phyloP scores from a whole-genome alignment of 2,888 invertebrate genomes.

The Neocrepidodera transversa region DNA sequence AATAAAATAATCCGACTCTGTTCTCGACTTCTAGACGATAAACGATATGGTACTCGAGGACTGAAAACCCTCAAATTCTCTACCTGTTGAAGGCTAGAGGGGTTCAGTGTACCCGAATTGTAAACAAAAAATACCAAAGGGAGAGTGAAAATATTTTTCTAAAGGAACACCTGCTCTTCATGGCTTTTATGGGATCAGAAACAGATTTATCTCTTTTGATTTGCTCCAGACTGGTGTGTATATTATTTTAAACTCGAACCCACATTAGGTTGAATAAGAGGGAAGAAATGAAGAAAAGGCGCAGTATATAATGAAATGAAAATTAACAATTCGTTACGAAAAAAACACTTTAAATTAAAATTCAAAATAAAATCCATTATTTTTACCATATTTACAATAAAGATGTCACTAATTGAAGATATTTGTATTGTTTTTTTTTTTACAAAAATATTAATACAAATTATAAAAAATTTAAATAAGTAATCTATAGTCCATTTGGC shows the following conservation, averaged over 20 bases:
- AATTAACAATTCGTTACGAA: too few species aligned
- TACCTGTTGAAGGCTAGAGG: slow-evolving; percentile 18
- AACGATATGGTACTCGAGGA: not conserved
- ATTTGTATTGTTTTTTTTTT: too few species aligned
- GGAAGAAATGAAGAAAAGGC: too few species aligned
- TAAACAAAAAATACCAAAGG: not conserved
- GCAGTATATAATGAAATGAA: too few species aligned
- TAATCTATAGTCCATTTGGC: too few species aligned
- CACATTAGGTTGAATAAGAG: too few species aligned
- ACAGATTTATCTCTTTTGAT: not conserved
- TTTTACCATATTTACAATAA: too few species aligned
- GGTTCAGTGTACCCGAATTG: slow-evolving; percentile 16
- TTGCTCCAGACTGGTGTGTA: slow-evolving; percentile 5
- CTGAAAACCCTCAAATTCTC: not conserved
- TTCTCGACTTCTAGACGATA: not conserved
- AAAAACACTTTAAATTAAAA: too few species aligned
- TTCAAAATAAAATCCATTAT: too few species aligned
- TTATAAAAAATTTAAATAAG: too few species aligned
- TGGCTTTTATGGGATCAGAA: not conserved
- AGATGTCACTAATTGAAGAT: too few species aligned
- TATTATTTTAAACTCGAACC: not conserved
- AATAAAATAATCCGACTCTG: not conserved
- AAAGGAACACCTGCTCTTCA: slow-evolving; percentile 16
- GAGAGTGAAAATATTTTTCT: not conserved
- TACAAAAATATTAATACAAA: too few species aligned